These are phyloP conservation scores for Urocolius indicus DNA, from an alignment of 2,113 vertebrate genomes.

Conservation along the genomic window DNA sequence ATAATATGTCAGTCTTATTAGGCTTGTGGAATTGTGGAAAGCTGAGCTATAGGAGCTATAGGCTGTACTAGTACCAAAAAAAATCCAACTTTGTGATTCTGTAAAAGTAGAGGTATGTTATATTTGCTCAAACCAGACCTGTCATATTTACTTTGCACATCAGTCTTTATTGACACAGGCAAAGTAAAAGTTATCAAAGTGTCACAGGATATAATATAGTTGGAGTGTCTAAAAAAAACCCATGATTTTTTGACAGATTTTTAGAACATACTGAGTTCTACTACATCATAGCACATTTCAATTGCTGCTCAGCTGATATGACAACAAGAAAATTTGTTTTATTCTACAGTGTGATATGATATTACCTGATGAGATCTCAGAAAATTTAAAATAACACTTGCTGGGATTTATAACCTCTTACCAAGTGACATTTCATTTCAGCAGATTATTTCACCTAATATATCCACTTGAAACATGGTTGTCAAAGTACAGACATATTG, in stretches of 20 bases:
- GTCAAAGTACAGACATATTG: not conserved
- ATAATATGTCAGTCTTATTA: not conserved
- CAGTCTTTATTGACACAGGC: not conserved
- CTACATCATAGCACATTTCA: not conserved
- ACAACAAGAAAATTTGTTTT: not conserved
- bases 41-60: not conserved
- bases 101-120: not conserved
- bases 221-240: not conserved
- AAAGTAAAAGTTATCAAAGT: not conserved
- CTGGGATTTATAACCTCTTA: not conserved
- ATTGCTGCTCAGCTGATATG: not conserved
- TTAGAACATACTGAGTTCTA: not conserved
- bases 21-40: not conserved
- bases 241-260: not conserved
- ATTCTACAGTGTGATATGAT: not conserved
- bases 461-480: not conserved
- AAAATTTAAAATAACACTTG: not conserved
- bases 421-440: not conserved
- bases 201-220: not conserved
- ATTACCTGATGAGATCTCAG: not conserved
- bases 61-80: not conserved
- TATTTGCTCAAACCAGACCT: not conserved
- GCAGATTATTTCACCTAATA: not conserved
- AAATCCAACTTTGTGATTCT: not conserved
- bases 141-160: not conserved